Conservation (phyloP, 1,140 invertebrate species). For the Dinoponera quadriceps region DNA sequence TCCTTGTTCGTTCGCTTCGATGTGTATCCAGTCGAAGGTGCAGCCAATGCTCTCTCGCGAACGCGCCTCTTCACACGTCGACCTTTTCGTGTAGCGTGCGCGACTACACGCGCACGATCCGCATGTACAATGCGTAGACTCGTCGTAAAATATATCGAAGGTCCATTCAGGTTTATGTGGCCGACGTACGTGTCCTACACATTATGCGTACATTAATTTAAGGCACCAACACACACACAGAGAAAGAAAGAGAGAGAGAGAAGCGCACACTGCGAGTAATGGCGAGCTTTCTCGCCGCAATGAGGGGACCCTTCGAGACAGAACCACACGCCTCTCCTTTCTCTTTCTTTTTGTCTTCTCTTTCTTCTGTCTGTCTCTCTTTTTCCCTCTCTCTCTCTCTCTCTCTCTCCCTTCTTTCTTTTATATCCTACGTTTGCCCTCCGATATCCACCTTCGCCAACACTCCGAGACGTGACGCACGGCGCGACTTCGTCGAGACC, state of each 20-base stretch:
- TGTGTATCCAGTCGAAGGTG: background rate
- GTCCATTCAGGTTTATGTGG: conserved; percentile 4
- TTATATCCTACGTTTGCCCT: conserved; percentile 23
- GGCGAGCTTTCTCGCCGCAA: conserved; percentile 25
- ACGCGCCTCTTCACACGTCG: background rate
- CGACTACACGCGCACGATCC: background rate
- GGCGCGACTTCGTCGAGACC: conserved; percentile 49
- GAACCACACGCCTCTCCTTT: too few relatives aligned
- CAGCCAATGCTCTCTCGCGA: background rate
- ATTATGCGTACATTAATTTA: conserved; percentile 17
- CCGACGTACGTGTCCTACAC: background rate
- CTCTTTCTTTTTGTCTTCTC: too few relatives aligned
- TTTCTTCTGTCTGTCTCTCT: too few relatives aligned
- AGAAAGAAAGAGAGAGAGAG: too few relatives aligned
- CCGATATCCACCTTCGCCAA: conserved; percentile 51
- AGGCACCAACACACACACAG: background rate
- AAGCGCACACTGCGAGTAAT: too few relatives aligned
- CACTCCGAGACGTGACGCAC: conserved; percentile 50
- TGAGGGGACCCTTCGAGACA: conserved; percentile 36
- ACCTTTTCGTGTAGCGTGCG: background rate
- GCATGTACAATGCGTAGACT: background rate
- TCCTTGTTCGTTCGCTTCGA: too few relatives aligned
- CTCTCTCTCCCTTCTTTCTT: conserved; percentile 12
- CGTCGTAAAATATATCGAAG: background rate
- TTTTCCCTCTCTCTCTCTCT: background rate